Conservation (phyloP, 1,140 invertebrate species). For the Araneus ventricosus region DNA sequence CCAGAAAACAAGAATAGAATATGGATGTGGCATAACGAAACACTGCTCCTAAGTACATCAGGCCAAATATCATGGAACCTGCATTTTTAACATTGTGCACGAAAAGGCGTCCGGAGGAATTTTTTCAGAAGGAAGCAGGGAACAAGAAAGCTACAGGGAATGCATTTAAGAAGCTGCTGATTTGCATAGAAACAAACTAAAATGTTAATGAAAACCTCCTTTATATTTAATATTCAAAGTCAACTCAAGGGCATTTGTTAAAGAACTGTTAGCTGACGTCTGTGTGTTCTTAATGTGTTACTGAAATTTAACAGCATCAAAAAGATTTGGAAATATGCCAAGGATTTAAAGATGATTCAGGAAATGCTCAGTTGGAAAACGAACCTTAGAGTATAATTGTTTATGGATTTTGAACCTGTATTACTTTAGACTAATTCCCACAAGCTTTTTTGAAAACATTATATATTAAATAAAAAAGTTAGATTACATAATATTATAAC, state of each 20-base stretch:
- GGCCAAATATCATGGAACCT: background rate
- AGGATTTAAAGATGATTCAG: no score
- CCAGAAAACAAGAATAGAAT: background rate
- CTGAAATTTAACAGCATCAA: no score
- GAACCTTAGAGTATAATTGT: no score
- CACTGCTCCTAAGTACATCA: background rate
- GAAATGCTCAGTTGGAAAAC: no score
- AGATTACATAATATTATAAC: no score
- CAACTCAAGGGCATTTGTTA: background rate
- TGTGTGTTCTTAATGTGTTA: background rate
- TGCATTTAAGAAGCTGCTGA: background rate
- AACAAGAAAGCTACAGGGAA: background rate
- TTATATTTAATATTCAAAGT: background rate
- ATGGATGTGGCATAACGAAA: background rate
- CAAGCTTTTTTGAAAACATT: no score
- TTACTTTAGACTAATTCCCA: no score
- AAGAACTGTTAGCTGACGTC: background rate
- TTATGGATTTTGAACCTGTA: no score
- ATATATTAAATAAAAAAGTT: no score
- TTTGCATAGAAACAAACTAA: background rate
- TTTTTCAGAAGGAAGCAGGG: background rate
- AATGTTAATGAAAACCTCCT: background rate
- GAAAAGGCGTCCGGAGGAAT: background rate
- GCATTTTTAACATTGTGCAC: background rate
- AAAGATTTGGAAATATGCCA: no score